Base-by-base conservation (phyloP, 2,113 vertebrate species). In the Phylloscopus trochiloides region DNA sequence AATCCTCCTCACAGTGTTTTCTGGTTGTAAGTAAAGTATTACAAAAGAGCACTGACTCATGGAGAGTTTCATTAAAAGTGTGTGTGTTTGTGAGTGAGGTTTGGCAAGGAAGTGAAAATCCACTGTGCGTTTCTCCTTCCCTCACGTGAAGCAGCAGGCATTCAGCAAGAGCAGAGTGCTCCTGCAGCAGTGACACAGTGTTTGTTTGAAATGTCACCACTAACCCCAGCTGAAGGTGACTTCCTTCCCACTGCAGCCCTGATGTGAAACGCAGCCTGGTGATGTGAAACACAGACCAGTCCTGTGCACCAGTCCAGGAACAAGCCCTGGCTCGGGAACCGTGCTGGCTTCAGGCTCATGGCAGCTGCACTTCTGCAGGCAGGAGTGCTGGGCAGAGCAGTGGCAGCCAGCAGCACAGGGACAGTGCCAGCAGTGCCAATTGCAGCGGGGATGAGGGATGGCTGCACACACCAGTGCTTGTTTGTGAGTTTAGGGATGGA, bases 181-280 rank as follows among this genome's bases (percentile, higher is more conserved):
- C 31, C 12, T 1, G 0, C 28, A 42, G 32, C 12, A 74, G 55
- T 4, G 12, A 50, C 43, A 7, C 7, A 0, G 9, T 14, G 77
- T 51, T 90, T 88, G 40, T 43, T 92, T 36, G 43, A 57, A 92
- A 82, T 48, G 61, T 77, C 66, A 34, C 40, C 15, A 4, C 22
- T 38, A 8, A 31, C 19, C 29, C 70, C 42, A 19, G 34, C 45
- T 32, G 26, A 79, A 92, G 81, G 57, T 58, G 58, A 85, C 65
- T 88, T 91, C 83, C 76, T 89, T 91, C 85, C 72, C 42, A 25
- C 45, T 4, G 1, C 38, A 34, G 62, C 50, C 54, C 80, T 88
- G 78, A 73, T 93, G 12, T 65, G 51, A 93, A 93, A 59, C 0
- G 0, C 87, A 84, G 76, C 55, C 61, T 40, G 29, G 18, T 74